Evolutionary conservation across 2,888 invertebrate genomes (phyloP), one percentile per base, ranked within the genome.

Genomic region (Craniophora ligustri): DNA sequence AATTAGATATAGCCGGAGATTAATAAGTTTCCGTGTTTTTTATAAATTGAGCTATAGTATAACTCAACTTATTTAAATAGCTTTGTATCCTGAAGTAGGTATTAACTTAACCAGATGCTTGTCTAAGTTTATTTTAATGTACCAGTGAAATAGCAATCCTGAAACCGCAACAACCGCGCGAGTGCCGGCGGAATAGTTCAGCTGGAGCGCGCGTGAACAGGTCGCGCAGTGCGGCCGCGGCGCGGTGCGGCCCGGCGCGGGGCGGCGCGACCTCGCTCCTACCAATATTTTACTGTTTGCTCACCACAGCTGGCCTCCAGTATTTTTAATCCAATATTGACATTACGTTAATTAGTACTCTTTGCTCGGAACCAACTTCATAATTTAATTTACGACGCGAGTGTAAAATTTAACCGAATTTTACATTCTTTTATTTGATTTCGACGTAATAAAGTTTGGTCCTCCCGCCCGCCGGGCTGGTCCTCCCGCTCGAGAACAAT

Each of bases 341-440:
- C 23, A 31, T 18, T 41, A 36, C 19, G 47, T 41, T 61, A 61
- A 67, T 65, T 61, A 61, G 30, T 10, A 21, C 41, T 48, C 50
- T 67, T 67, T 61, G 65, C 61, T 67, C 31, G 2, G 23, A 34
- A 41, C 30, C 30, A 50, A 64, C 40, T 51, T 38, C 5, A 36
- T 61, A 51, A 65, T 67, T 67, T 15, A 40, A 67, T 67, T 60
- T 38, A 50, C 19, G 41, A 15, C 15, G 39, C 16, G 50, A 53
- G 36, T 36, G 35, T 54, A 46, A 54, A 62, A 51, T 39, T 40
- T 46, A 5, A 49, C 45, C 42, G 15, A 49, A 36, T 45, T 53
- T 68, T 57, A 48, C 41, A 44, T 46, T 55, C 15, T 61, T 59
- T 61, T 67, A 61, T 70, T 71, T 65, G 47, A 58, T 64, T 70